Evolutionary conservation across 2,113 vertebrate genomes (phyloP), one percentile per base, ranked within the genome.

Genomic region (Prietella phreatophila): DNA sequence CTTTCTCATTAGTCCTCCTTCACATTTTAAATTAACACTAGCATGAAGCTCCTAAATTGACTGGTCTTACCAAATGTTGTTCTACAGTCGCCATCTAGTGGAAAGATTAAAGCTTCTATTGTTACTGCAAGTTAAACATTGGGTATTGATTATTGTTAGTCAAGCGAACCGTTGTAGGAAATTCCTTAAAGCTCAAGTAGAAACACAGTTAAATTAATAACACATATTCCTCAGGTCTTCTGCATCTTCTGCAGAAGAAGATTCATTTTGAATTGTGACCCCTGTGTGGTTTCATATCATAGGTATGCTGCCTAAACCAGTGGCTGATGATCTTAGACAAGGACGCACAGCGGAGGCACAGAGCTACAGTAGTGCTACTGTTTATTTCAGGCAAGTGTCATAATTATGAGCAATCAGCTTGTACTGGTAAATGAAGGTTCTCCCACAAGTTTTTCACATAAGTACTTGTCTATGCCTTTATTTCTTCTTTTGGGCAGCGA

Each of bases 301-400:
- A 96, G 95, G 94, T 89, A 96, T 93, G 94, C 91, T 96, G 89
- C 95, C 95, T 88, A 95, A 96, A 92, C 92, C 94, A 8, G 93
- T 96, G 86, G 95, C 94, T 86, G 94, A 95, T 39, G 94, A 94
- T 83, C 93, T 96, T 81, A 93, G 95, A 75, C 93, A 94, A 92
- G 96, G 96, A 63, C 88, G 90, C 42, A 94, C 93, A 87, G 88
- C 93, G 69, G 88, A 96, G 84, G 93, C 92, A 86, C 94, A 94
- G 89, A 94, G 92, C 92, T 96, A 93, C 86, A 92, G 95, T 87
- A 96, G 92, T 71, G 93, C 94, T 55, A 96, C 93, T 0, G 89
- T 96, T 84, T 96, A 93, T 91, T 95, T 96, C 92, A 96, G 94
- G 94, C 87, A 91, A 86, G 92, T 92, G 78, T 22, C 30, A 55